A percentile compares a stretch with the other conserved stretches of the same genome.
phyloP scores from a whole-genome alignment of 2,113 vertebrate genomes.

The Martes martes region DNA sequence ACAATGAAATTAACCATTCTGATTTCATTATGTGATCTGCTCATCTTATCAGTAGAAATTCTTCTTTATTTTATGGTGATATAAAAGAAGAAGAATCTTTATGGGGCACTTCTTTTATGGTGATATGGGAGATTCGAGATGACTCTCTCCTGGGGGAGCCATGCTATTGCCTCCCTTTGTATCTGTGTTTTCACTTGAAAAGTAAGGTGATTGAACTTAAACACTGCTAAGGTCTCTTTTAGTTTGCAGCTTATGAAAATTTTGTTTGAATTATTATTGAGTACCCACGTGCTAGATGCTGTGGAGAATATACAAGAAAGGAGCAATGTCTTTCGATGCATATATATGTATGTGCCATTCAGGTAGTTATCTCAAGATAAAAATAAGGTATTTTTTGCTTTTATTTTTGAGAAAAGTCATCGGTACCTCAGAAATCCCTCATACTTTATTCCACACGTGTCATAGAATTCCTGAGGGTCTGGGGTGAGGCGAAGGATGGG shows the following conservation, averaged over 20 bases:
- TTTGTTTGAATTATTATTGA: not conserved
- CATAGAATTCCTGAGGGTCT: not conserved
- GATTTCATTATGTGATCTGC: not conserved
- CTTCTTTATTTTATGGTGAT: not conserved
- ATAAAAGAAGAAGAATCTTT: not conserved
- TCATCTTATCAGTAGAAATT: not conserved
- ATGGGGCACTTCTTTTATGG: not conserved
- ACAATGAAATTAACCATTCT: not conserved
- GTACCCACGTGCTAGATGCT: not conserved
- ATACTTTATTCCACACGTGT: not conserved
- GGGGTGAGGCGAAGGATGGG: not conserved
- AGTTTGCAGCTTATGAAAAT: not conserved
- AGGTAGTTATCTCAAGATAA: not conserved
- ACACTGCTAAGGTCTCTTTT: not conserved
- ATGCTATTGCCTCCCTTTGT: not conserved
- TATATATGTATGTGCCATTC: not conserved
- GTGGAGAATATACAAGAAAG: not conserved
- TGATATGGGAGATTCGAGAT: rapidly evolving
- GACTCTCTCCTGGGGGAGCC: not conserved
- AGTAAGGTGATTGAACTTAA: not conserved
- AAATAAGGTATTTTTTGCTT: not conserved
- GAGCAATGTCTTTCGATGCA: not conserved
- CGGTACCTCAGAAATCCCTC: not conserved
- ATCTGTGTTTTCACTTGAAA: not conserved
- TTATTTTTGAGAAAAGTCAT: not conserved